Evolutionary conservation across 2,888 invertebrate species (phyloP).

Genomic region (Boloria euphrosyne): DNA sequence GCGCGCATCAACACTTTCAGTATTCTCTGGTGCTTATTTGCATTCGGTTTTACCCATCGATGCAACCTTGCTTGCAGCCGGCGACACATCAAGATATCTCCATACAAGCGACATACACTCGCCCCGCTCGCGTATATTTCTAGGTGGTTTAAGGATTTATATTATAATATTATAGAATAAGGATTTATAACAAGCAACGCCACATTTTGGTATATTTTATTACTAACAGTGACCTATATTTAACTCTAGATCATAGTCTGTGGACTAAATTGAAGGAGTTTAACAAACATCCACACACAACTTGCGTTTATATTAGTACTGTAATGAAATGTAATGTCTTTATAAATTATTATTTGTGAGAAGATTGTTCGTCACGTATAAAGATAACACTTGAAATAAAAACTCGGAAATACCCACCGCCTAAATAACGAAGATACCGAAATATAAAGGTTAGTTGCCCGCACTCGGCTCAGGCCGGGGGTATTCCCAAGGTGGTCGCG

Average conservation of each 20-base stretch:
- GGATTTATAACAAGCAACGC: too few species aligned
- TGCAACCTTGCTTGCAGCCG: constrained; percentile 43
- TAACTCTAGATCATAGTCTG: too few species aligned
- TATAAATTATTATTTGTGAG: background rate
- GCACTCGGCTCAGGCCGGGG: constrained; percentile 45
- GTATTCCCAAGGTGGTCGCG: constrained; percentile 63
- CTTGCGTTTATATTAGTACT: too few species aligned
- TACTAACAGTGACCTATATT: too few species aligned
- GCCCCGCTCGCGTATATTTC: too few species aligned
- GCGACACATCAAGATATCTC: background rate
- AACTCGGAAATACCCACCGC: constrained; percentile 29
- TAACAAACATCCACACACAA: too few species aligned
- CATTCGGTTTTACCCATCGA: constrained; percentile 62
- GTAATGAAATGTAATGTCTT: too few species aligned
- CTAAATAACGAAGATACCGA: constrained; percentile 21
- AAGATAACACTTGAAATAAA: constrained; percentile 15
- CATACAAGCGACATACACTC: background rate
- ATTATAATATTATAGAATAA: too few species aligned
- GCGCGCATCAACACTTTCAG: constrained; percentile 48
- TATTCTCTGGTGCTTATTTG: constrained; percentile 50
- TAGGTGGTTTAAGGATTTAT: too few species aligned
- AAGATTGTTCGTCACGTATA: background rate
- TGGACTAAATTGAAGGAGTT: too few species aligned
- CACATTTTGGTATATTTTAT: too few species aligned
- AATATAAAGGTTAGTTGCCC: constrained; percentile 35